Base-by-base conservation (phyloP, 2,888 invertebrate species). In the Xylophagus ater region DNA sequence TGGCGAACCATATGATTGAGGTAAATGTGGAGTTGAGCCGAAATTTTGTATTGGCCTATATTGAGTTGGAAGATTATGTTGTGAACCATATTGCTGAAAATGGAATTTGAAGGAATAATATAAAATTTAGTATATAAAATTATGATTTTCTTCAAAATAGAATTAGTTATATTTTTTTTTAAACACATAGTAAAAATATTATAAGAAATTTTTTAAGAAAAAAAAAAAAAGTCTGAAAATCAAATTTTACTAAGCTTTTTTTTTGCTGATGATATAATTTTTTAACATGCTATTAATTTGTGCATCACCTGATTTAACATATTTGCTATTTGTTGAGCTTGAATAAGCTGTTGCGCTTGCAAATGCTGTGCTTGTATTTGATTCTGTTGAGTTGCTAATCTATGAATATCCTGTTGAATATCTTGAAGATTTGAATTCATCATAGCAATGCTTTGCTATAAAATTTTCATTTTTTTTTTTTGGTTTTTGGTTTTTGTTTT, bases 371-470 rank as follows among this genome's bases (percentile, higher is more conserved):
- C 69, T 59, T 75, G 80, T 53, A 82, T 78, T 64, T 81, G 81
- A 62, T 74, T 78, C 58, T 84, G 83, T 58, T 89, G 87, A 47
- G 77, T 79, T 44, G 88, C 81, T 50, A 94, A 72, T 53, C 87
- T 76, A 66, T 89, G 86, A 59, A 94, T 90, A 67, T 94, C 93
- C 49, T 82, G 82, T 69, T 93, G 92, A 57, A 94, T 82, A 68
- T 93, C 92, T 61, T 85, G 83, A 57, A 94, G 78, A 72, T 86
- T 92, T 69, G 77, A 79, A 71, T 92, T 92, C 81, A 93, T 87
- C 46, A 60, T 55, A 50, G 61, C 62, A 53, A 65, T 61, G 54
- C 62, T 64, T 57, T 72, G 69, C 59, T 72, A 66, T 23, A n/a
- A n/a, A n/a, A n/a, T n/a, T n/a, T n/a, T n/a, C n/a, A n/a, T n/a